These are phyloP conservation scores for Drosophila littoralis DNA, from an alignment of 1,140 invertebrate genomes.

Conservation along the genomic window DNA sequence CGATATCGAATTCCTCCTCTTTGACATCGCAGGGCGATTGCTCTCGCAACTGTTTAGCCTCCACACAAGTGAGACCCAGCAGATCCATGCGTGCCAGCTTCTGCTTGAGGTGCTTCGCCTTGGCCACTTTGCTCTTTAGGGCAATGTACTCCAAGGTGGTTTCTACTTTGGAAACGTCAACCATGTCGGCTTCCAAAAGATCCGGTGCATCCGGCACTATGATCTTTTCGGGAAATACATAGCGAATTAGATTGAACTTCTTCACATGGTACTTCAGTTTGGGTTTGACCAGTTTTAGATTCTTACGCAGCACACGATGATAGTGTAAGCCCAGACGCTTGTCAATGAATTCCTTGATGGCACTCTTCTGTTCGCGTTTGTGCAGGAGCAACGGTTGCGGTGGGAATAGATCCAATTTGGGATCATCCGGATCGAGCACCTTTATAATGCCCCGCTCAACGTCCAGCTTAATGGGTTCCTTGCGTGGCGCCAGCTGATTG, in stretches of 20 bases:
- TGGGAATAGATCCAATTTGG: constrained; percentile 65
- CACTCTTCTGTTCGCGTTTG: constrained; percentile 47
- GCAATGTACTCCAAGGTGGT: constrained; percentile 68
- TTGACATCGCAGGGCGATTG: constrained; percentile 54
- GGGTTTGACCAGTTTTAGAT: constrained; percentile 68
- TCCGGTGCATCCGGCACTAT: constrained; percentile 48
- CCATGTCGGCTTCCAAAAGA: constrained; percentile 48
- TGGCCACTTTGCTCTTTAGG: constrained; percentile 46
- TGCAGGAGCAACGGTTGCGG: constrained; percentile 47
- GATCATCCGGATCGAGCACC: constrained; percentile 69
- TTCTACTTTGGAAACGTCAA: constrained; percentile 55
- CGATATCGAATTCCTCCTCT: constrained; percentile 52
- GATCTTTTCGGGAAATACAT: constrained; percentile 65
- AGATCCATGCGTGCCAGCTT: constrained; percentile 65
- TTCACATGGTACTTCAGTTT: constrained; percentile 61
- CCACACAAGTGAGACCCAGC: constrained; percentile 67
- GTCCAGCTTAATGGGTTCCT: constrained; percentile 72
- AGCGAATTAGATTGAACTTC: constrained; percentile 80
- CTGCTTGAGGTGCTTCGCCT: constrained; percentile 51
- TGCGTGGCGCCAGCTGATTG: constrained; percentile 70
- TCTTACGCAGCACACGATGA: constrained; percentile 70
- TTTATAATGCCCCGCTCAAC: constrained; percentile 74
- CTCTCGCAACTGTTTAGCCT: constrained; percentile 41
- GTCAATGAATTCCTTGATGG: constrained; percentile 60
- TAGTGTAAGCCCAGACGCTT: constrained; percentile 73